Evolutionary conservation across 92 coral and sea anemone genomes (phyloP).

Genomic region (Porites evermanni): DNA sequence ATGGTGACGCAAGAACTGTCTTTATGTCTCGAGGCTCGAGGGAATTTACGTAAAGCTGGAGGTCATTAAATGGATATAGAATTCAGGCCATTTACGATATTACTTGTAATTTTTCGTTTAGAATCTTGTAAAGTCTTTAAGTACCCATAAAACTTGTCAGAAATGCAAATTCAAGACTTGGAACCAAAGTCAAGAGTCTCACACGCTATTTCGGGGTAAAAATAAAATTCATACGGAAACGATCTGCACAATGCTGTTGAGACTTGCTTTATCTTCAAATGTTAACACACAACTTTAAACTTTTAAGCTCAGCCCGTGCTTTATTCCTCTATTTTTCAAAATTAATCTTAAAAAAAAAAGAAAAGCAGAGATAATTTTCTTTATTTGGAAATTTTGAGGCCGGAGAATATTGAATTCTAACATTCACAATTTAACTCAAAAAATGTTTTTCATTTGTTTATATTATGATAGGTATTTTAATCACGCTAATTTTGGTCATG

Average conservation of each 20-base stretch:
- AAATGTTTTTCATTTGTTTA: background rate
- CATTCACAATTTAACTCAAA: background rate
- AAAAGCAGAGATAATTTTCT: background rate
- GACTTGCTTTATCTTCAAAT: no score
- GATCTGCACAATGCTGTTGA: no score
- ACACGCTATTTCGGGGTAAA: no score
- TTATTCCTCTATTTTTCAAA: no score
- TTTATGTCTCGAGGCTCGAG: background rate
- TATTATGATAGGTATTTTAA: background rate
- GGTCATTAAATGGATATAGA: background rate
- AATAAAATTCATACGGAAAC: no score
- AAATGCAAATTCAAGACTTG: background rate
- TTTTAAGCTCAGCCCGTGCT: no score
- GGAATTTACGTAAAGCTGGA: background rate
- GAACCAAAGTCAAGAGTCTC: background rate
- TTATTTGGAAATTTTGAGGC: no score
- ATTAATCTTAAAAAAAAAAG: no score
- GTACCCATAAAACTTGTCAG: slow-evolving; percentile 9
- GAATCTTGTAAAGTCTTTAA: slow-evolving; percentile 30
- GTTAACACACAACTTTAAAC: no score
- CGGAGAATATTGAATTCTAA: background rate
- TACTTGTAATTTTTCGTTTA: slow-evolving; percentile 8
- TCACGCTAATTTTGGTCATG: background rate
- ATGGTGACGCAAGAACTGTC: background rate
- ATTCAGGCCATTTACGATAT: slow-evolving; percentile 6